Percentiles rank a stretch among this genome's conserved stretches.
Conservation (phyloP, 2,113 vertebrate genomes). For the Macrotis lagotis region DNA sequence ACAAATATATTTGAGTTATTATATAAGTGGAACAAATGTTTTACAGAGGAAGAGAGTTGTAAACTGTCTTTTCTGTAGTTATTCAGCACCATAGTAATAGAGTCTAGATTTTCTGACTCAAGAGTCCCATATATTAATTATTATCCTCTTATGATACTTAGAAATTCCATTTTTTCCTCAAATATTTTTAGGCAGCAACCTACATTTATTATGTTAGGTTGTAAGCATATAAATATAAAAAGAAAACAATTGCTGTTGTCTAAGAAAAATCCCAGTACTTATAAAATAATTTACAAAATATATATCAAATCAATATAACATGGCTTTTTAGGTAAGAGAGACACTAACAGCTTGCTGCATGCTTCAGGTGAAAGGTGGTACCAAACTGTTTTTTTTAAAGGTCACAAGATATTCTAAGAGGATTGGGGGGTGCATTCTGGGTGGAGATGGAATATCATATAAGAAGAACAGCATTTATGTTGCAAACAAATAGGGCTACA, state of each 20-base stretch:
- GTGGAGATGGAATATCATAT: background rate
- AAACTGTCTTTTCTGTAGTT: background rate
- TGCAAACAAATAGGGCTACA: background rate
- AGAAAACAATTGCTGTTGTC: background rate
- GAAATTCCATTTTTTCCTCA: background rate
- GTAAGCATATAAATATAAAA: background rate
- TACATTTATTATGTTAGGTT: background rate
- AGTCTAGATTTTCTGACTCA: background rate
- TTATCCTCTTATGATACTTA: background rate
- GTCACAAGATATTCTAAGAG: background rate
- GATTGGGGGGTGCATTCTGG: background rate
- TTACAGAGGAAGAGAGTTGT: background rate
- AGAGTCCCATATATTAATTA: background rate
- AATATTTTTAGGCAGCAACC: background rate
- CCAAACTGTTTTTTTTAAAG: background rate
- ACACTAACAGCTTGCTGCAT: background rate
- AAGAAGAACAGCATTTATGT: background rate
- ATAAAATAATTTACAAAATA: background rate
- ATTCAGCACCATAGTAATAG: background rate
- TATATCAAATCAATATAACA: background rate
- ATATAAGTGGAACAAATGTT: slow-evolving; percentile 6
- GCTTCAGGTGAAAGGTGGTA: background rate
- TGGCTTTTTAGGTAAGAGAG: background rate
- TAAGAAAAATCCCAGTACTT: background rate
- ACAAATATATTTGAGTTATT: background rate